Conservation (phyloP, 2,888 invertebrate species). For the Encarsia formosa region DNA sequence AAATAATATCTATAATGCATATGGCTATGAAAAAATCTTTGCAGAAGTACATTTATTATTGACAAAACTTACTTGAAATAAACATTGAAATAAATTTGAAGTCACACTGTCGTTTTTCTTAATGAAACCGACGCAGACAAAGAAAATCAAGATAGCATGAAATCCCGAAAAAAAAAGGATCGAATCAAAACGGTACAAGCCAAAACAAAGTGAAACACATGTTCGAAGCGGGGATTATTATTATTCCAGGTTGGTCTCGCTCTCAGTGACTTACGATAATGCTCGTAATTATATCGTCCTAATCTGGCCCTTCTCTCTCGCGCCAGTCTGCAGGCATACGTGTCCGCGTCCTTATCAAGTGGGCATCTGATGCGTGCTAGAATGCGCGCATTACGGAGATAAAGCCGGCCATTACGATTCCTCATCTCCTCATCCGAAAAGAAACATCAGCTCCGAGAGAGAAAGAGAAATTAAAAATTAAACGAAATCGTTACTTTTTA, state of each 20-base stretch:
- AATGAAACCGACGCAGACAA: no score
- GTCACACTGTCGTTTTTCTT: no score
- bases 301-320: conserved; percentile 49
- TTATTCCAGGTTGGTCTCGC: conserved; percentile 44
- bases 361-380: conserved; percentile 51
- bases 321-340: conserved; percentile 40
- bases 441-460: no score
- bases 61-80: no score
- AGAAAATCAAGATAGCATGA: no score
- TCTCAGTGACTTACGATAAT: conserved; percentile 51
- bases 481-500: conserved; percentile 34
- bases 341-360: conserved; percentile 48
- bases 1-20: no score
- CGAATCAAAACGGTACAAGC: conserved; percentile 4
- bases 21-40: no score
- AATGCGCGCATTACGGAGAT: conserved; percentile 37
- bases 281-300: conserved; percentile 52
- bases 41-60: no score
- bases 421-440: no score
- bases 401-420: conserved; percentile 3
- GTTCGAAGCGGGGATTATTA: conserved; percentile 48
- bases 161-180: conserved; percentile 7
- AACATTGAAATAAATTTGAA: no score
- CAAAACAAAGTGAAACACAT: conserved; percentile 43
- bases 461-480: no score